Evolutionary conservation across 2,797 vertebrate genomes (phyloP), one percentile per base, ranked within the genome.

Genomic region (Pseudochirops cupreus): DNA sequence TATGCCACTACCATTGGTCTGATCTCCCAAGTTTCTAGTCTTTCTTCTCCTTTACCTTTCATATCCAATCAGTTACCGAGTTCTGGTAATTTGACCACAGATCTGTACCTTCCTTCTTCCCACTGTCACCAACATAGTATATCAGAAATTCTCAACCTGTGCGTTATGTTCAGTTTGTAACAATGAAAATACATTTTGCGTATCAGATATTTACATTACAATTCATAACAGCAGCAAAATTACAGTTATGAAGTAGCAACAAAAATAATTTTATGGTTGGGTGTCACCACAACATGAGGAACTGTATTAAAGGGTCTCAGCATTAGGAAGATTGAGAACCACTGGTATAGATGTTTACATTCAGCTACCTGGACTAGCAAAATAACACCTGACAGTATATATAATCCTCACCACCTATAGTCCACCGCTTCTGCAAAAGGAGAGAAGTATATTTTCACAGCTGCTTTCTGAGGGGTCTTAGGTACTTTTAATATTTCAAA

Each of bases 401-500:
- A 46, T 46, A 46, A 46, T 24, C 1, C 39, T 82, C 21, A 82
- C 18, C n/a, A 82, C n/a, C 18, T 2, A 39, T 0, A 82, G 21
- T 29, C n/a, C 67, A n/a, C n/a, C 6, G 39, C 5, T n/a, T 74
- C 62, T 39, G 33, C 58, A 67, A 67, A 67, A 29, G 31, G 4
- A 67, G 59, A 67, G 59, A 39, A 74, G 16, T 39, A 74, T 5
- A 0, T 74, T 39, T 39, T 24, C 67, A 67, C 18, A 74, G 62
- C 62, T 74, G 14, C 39, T 46, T 21, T 82, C n/a, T 39, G 18
- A 82, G 6, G 67, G 39, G n/a, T 82, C 18, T 11, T 24, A 46
- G 67, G 21, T 46, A 82, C 46, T 82, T 82, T 82, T 46, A 82
- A 46, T 24, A 91, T 90, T 55, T 91, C 92, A 95, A 94, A 95